phyloP scores from a whole-genome alignment of 2,888 invertebrate genomes.

The Esperia sulphurella region DNA sequence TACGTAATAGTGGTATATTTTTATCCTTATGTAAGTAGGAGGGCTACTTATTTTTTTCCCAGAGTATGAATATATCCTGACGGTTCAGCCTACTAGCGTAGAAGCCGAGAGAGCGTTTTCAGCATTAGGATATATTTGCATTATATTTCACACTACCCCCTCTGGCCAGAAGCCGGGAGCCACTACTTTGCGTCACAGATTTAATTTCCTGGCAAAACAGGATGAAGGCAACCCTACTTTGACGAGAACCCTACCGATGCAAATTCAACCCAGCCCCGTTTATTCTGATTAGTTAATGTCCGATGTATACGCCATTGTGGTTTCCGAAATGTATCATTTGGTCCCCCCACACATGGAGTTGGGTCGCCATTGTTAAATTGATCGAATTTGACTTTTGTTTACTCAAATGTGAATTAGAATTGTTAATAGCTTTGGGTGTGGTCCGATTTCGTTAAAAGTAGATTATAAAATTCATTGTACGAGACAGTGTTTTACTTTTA shows the following conservation, averaged over 20 bases:
- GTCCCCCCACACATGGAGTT: background rate
- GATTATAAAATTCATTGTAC: background rate
- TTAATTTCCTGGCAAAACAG: background rate
- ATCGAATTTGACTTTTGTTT: background rate
- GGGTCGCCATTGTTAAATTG: background rate
- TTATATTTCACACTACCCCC: no score
- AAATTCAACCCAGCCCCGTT: slow-evolving; percentile 10
- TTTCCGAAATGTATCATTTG: background rate
- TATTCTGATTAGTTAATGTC: slow-evolving; percentile 12
- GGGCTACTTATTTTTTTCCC: no score
- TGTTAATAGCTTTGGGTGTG: background rate
- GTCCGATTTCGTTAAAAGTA: background rate
- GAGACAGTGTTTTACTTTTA: no score
- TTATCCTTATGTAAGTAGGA: no score
- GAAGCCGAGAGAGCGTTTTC: no score
- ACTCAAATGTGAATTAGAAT: background rate
- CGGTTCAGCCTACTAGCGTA: no score
- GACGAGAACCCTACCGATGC: slow-evolving; percentile 9
- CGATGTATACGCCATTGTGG: slow-evolving; percentile 3
- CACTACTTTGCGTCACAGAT: no score
- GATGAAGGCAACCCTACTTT: background rate
- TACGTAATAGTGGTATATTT: no score
- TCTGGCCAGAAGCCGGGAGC: no score
- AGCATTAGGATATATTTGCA: no score
- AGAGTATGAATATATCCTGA: no score